phyloP scores from a whole-genome alignment of 2,888 invertebrate genomes.

The Diarsia dahlii region DNA sequence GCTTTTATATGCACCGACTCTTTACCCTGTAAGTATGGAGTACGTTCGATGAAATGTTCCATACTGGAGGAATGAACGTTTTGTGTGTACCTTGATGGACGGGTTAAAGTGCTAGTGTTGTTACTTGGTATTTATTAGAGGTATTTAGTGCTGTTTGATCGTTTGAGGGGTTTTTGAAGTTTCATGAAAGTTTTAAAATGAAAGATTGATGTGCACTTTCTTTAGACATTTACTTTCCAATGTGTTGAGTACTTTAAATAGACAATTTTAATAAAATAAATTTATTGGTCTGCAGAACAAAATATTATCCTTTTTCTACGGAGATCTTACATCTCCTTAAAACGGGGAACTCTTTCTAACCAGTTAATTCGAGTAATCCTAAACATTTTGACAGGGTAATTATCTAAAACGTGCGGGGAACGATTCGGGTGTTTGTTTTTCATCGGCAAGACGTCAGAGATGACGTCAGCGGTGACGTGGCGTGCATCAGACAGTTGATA shows the following conservation, averaged over 20 bases:
- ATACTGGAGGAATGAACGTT: conserved; percentile 68
- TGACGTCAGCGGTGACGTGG: conserved; percentile 83
- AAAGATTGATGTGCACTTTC: not conserved
- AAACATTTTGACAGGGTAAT: conserved; percentile 68
- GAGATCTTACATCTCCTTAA: not conserved
- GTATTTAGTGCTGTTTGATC: conserved; percentile 34
- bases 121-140: conserved; percentile 35
- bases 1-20: conserved; percentile 91
- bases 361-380: conserved; percentile 57
- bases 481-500: conserved; percentile 86
- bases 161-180: conserved; percentile 7
- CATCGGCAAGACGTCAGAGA: conserved; percentile 76
- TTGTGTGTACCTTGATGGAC: conserved; percentile 60
- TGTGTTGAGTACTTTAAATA: not conserved
- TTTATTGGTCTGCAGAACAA: not conserved
- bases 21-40: conserved; percentile 83
- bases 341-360: conserved; percentile 18
- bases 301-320: not conserved
- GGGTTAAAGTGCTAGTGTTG: conserved; percentile 64
- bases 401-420: conserved; percentile 61
- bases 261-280: not conserved
- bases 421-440: conserved; percentile 75
- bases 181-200: conserved; percentile 7
- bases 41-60: conserved; percentile 75
- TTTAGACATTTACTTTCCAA: not conserved